Percentiles rank a stretch among this genome's conserved stretches.
phyloP scores from a whole-genome alignment of 2,113 vertebrate genomes.

The Pseudorhombus dupliciocellatus region DNA sequence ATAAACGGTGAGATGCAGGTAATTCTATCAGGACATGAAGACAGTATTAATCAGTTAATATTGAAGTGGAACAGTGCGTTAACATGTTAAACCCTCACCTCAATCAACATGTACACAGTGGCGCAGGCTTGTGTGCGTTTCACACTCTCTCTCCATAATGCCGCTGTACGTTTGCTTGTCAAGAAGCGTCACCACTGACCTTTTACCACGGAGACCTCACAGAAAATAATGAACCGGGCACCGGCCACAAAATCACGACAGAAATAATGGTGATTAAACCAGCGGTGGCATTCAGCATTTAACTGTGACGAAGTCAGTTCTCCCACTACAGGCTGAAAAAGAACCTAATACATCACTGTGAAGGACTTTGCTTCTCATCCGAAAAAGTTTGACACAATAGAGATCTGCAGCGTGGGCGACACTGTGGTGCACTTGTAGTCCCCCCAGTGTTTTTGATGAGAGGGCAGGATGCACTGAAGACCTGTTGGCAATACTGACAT shows the following conservation, averaged over 20 bases:
- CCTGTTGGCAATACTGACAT: slow-evolving; percentile 27
- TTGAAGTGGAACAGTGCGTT: slow-evolving; percentile 19
- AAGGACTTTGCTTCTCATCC: not conserved
- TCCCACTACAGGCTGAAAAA: slow-evolving; percentile 4
- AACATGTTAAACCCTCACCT: slow-evolving; percentile 40
- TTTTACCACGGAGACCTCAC: slow-evolving; percentile 50
- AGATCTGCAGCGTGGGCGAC: not conserved
- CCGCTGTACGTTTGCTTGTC: slow-evolving; percentile 40
- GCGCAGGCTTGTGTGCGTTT: slow-evolving; percentile 4
- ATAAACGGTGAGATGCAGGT: slow-evolving; percentile 22
- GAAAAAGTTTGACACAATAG: not conserved
- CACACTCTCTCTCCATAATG: not conserved
- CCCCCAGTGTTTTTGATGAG: slow-evolving; percentile 47
- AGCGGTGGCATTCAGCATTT: slow-evolving; percentile 31
- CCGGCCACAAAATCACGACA: slow-evolving; percentile 36
- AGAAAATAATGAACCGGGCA: slow-evolving; percentile 62
- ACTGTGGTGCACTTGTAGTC: slow-evolving; percentile 27
- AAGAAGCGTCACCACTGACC: slow-evolving; percentile 62
- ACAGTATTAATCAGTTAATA: slow-evolving; percentile 33
- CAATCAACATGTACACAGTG: slow-evolving; percentile 16
- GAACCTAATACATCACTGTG: not conserved
- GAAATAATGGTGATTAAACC: slow-evolving; percentile 60
- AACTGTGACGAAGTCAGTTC: slow-evolving; percentile 10
- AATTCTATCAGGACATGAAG: slow-evolving; percentile 18
- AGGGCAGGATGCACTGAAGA: slow-evolving; percentile 40